phyloP scores from a whole-genome alignment of 2,113 vertebrate genomes.

The Sorex araneus region DNA sequence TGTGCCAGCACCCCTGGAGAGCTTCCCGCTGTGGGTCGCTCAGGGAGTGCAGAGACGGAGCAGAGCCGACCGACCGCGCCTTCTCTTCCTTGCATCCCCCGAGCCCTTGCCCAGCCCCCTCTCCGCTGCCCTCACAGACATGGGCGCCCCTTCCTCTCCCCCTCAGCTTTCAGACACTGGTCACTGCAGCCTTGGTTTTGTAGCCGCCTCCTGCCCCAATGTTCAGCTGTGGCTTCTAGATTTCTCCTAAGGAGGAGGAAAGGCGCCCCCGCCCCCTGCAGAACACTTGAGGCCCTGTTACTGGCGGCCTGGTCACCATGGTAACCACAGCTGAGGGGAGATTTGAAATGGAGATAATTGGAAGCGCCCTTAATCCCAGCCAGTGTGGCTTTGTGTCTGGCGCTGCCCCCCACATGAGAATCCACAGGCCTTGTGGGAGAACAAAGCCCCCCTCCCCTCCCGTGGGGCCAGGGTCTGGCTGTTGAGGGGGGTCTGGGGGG shows the following conservation, averaged over 20 bases:
- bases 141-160: background rate
- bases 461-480: background rate
- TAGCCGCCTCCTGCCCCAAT: slow-evolving; percentile 67
- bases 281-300: slow-evolving; percentile 72
- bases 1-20: too few relatives aligned
- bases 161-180: slow-evolving; percentile 42
- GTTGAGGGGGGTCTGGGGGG: background rate
- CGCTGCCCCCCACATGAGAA: background rate
- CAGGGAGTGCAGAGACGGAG: too few relatives aligned
- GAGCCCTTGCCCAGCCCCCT: background rate
- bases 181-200: slow-evolving; percentile 66
- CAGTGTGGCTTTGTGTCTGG: slow-evolving; percentile 75
- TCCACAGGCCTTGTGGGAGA: background rate
- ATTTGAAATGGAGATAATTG: slow-evolving; percentile 83
- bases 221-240: slow-evolving; percentile 71
- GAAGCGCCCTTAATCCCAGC: slow-evolving; percentile 74
- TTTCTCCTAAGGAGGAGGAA: slow-evolving; percentile 78
- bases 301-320: slow-evolving; percentile 80
- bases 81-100: background rate
- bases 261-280: background rate
- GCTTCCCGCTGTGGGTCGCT: too few relatives aligned
- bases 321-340: slow-evolving; percentile 81
- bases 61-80: too few relatives aligned
- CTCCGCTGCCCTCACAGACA: background rate
- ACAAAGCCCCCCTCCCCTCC: slow-evolving; percentile 11